Conservation (phyloP, 2,888 invertebrate species). For the Cataglyphis altisquamis region DNA sequence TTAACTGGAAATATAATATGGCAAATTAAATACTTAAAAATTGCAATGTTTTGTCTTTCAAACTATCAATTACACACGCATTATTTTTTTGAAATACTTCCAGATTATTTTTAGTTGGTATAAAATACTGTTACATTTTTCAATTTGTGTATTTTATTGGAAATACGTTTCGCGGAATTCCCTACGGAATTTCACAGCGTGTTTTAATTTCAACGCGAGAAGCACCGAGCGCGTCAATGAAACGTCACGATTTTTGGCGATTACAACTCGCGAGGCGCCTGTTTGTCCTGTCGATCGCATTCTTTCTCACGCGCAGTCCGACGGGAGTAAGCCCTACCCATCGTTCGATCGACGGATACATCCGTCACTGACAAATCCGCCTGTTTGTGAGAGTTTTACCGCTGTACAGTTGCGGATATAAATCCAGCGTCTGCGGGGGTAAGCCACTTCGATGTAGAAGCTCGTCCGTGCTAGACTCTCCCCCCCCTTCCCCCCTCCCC, state of each 20-base stretch:
- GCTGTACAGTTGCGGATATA: constrained; percentile 65
- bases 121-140: not conserved
- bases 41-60: not conserved
- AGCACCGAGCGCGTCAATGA: constrained; percentile 54
- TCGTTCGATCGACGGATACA: constrained; percentile 68
- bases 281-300: constrained; percentile 39
- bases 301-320: constrained; percentile 39
- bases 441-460: constrained; percentile 61
- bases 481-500: not conserved
- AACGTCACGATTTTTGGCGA: constrained; percentile 65
- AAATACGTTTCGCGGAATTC: not conserved
- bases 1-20: constrained; percentile 20
- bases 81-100: not conserved
- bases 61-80: not conserved
- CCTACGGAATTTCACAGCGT: not conserved
- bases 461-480: constrained; percentile 38
- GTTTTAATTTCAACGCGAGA: not conserved
- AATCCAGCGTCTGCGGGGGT: constrained; percentile 65
- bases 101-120: not conserved
- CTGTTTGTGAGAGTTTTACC: constrained; percentile 76
- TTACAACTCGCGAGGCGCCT: constrained; percentile 43
- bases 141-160: not conserved
- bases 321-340: constrained; percentile 6
- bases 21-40: constrained; percentile 31
- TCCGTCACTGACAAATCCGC: constrained; percentile 76